Evolutionary conservation across 2,113 vertebrate species (phyloP).

Genomic region (Cygnus buccinator): DNA sequence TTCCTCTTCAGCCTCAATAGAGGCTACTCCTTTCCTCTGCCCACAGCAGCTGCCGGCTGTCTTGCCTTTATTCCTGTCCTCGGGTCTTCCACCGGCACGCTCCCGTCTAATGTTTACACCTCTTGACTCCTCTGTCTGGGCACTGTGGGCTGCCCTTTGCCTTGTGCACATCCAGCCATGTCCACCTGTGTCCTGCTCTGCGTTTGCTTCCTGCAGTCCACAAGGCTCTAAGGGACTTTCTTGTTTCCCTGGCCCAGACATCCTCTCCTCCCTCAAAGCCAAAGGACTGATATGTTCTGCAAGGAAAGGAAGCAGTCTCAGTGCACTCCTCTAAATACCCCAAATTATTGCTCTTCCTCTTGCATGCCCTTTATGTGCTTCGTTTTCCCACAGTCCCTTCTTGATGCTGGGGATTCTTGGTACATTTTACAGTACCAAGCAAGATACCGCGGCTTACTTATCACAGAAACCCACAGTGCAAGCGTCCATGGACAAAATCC

Average conservation of each 20-base stretch:
- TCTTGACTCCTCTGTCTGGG: background rate
- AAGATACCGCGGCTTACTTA: background rate
- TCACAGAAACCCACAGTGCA: background rate
- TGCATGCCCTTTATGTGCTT: background rate
- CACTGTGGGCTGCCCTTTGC: background rate
- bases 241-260: background rate
- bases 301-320: background rate
- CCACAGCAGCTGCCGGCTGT: background rate
- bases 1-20: conserved; percentile 31
- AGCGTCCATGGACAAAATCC: background rate
- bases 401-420: background rate
- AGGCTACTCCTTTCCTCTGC: background rate
- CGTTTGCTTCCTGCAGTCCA: background rate
- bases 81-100: background rate
- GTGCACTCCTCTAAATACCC: background rate
- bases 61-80: background rate
- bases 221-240: background rate
- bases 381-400: background rate
- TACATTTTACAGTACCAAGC: background rate
- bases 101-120: background rate
- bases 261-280: background rate
- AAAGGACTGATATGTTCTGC: background rate
- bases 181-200: background rate
- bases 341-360: background rate
- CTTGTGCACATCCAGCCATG: fast-evolving